phyloP scores from a whole-genome alignment of 2,113 vertebrate species.

The Thalassarche chlororhynchos region DNA sequence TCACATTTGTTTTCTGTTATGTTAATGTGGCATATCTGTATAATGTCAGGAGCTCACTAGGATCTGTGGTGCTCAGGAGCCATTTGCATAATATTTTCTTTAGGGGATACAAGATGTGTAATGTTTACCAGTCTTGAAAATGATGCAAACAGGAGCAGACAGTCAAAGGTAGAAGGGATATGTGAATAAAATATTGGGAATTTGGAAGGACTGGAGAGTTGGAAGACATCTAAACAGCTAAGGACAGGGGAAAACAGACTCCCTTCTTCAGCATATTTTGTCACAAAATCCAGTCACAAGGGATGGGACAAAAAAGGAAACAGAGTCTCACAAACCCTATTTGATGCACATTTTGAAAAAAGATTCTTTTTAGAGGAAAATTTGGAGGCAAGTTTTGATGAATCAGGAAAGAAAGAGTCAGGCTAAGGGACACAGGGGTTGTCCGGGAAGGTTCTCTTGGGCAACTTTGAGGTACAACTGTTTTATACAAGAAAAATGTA shows the following conservation, averaged over 20 bases:
- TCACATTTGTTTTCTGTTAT: slow-evolving; percentile 8
- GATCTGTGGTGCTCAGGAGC: neutral
- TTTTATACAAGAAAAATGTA: neutral
- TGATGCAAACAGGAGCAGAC: neutral
- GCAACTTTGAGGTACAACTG: neutral
- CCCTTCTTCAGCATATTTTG: neutral
- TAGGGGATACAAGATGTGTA: neutral
- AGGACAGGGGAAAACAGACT: neutral
- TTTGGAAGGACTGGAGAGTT: neutral
- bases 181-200: neutral
- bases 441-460: neutral
- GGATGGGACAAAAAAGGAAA: neutral
- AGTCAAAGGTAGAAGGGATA: neutral
- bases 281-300: neutral
- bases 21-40: slow-evolving; percentile 5
- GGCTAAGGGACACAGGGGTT: neutral
- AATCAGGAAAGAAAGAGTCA: neutral
- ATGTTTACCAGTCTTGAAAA: slow-evolving; percentile 1
- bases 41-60: neutral
- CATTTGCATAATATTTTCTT: slow-evolving; percentile 34
- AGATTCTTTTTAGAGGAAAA: neutral
- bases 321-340: neutral
- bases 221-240: neutral
- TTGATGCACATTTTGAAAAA: neutral
- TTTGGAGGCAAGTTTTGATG: neutral